Conservation (phyloP, 2,888 invertebrate species). For the Microplitis manilae region DNA sequence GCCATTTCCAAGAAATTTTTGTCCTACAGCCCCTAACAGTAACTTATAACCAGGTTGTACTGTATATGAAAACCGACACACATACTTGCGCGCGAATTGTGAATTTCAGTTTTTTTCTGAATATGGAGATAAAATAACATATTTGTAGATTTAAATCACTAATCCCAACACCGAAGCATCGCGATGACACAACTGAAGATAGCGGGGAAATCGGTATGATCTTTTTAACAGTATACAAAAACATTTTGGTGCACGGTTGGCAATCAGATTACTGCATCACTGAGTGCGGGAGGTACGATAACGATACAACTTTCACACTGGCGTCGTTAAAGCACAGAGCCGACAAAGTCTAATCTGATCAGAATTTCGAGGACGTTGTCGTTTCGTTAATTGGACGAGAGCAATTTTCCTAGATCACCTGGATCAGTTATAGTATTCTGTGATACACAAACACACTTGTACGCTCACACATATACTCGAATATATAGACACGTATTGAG, state of each 20-base stretch:
- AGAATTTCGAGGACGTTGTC: conserved; percentile 25
- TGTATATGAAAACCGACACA: too few species aligned
- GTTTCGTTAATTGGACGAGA: conserved; percentile 38
- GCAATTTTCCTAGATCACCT: conserved; percentile 16
- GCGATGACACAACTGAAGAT: background rate
- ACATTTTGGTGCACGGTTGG: background rate
- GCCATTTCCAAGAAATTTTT: too few species aligned
- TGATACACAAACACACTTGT: background rate
- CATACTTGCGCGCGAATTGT: too few species aligned
- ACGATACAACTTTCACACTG: conserved; percentile 20
- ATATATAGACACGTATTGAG: background rate
- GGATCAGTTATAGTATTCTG: conserved; percentile 16
- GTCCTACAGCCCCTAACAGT: too few species aligned
- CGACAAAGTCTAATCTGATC: conserved; percentile 26
- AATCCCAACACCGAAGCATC: background rate
- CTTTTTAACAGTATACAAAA: background rate
- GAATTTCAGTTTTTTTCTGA: too few species aligned
- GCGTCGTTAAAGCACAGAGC: conserved; percentile 21
- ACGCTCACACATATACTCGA: background rate
- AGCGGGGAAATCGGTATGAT: background rate
- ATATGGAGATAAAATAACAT: too few species aligned
- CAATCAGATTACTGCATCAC: conserved; percentile 9
- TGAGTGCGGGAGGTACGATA: conserved; percentile 18
- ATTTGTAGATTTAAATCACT: too few species aligned
- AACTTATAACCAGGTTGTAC: too few species aligned